phyloP scores from a whole-genome alignment of 2,113 vertebrate species.

The Microcebus tavaratra region DNA sequence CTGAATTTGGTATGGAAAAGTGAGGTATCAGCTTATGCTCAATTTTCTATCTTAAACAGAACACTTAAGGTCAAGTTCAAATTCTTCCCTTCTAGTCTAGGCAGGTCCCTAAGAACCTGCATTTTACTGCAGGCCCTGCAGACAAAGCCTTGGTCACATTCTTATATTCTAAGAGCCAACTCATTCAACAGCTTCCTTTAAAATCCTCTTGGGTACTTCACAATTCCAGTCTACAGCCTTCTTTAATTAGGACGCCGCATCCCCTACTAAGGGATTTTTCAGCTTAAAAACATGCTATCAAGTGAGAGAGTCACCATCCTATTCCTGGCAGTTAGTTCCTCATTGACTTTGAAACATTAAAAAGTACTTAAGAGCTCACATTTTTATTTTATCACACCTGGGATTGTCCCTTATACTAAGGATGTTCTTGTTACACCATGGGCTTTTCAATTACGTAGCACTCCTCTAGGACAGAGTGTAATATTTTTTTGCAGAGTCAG shows the following conservation, averaged over 20 bases:
- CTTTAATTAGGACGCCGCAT: neutral
- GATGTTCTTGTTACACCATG: slow-evolving; percentile 33
- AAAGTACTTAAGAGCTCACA: slow-evolving; percentile 62
- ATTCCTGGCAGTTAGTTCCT: neutral
- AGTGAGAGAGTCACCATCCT: neutral
- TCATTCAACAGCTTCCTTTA: neutral
- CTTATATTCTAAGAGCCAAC: neutral
- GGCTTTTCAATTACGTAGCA: slow-evolving; percentile 58
- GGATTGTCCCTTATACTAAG: slow-evolving; percentile 44
- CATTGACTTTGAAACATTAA: slow-evolving; percentile 66
- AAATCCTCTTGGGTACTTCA: neutral
- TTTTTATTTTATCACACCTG: slow-evolving; percentile 41
- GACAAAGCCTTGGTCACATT: neutral
- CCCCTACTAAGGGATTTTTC: neutral
- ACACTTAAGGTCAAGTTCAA: neutral
- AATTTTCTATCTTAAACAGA: neutral
- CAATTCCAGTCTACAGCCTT: neutral
- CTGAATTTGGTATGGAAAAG: neutral
- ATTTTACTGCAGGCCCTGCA: neutral
- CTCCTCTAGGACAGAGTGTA: slow-evolving; percentile 51
- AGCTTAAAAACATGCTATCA: neutral
- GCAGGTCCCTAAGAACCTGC: neutral
- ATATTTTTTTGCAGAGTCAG: slow-evolving; percentile 72
- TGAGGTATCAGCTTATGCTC: neutral
- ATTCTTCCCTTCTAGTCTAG: neutral